Evolutionary conservation across 2,888 invertebrate genomes (phyloP), one percentile per base, ranked within the genome.

Genomic region (Tipula lateralis): DNA sequence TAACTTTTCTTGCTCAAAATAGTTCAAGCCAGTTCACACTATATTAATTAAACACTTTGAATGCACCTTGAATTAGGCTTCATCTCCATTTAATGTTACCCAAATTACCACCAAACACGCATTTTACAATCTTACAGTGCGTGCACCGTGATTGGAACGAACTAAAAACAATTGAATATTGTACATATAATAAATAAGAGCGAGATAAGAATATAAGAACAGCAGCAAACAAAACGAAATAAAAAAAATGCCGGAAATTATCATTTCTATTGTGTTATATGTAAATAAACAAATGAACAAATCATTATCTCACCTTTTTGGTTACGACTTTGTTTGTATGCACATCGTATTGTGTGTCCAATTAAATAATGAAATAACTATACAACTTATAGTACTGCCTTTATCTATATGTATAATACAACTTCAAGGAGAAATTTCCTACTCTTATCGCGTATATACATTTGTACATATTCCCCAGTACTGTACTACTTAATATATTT

Each of bases 281-380:
- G 24, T 66, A 66, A 66, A 66, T 66, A 66, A 66, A 66, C 24
- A 50, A 50, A 50, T 50, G 44, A 50, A 50, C 44, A 66, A 66
- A 66, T 66, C 66, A 66, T 66, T 66, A 66, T 66, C 66, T 66
- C 66, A 66, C 66, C 66, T 66, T 66, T 66, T 66, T 24, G 66
- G 24, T 66, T 66, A 12, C 16, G 44, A 50, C 24, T 66, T 2
- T 32, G 32, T 5, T 32, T 32, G 32, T 32, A 32, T 66, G 66
- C 16, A 2, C 9, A 66, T 66, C 66, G 24, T 24, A 12, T 66
- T 66, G 12, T 66, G 24, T 24, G 12, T 66, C 66, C 24, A 66
- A 66, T 66, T 66, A 66, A 66, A 66, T 13, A 24, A 24, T 66
- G 66, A 66, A 66, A 66, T 24, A 66, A 66, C 66, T 24, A 66